Base-by-base conservation (phyloP, 1,140 invertebrate species). In the Anastrepha obliqua region DNA sequence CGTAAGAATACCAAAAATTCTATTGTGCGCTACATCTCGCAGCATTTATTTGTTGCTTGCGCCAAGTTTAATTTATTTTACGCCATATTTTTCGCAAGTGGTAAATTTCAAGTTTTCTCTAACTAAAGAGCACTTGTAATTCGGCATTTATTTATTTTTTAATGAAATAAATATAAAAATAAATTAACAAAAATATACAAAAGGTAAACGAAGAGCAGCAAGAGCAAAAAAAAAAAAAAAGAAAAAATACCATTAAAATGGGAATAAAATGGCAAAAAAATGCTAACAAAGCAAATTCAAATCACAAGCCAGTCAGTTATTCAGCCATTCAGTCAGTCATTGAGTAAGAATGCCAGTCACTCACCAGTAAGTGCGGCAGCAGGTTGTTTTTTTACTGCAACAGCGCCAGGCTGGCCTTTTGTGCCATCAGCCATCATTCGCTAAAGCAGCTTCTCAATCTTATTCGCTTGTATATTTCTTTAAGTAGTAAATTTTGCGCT, bases 201-300 rank as follows among this genome's bases (percentile, higher is more conserved):
- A 17, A 47, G 39, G 2, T 17, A 0, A 44, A 74, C 17, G 6
- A 17, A 3, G 42, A 74, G 42, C 39, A 47, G 8, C 15, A 15
- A 5, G 60, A 62, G 15, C 29, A 67, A 47, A 39, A 5, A 3
- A 42, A 47, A 74, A 47, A 17, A 44, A 2, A 13, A 5, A 67
- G 13, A 42, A 67, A 70, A 44, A 42, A 0, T 15, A 29, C 1
- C 51, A 29, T 29, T 5, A 13, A 15, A 42, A 42, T 39, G 4
- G 29, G 11, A 74, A 74, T 74, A 74, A 74, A 74, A 42, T 15
- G 44, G 67, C 67, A 47, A 47, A 55, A 44, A 74, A 7, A 44
- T 74, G 42, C 42, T 17, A 44, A 47, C 67, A 74, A 74, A 44
- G 42, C 42, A 13, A 74, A 74, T 74, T 44, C 17, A 74, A 74